Conservation (phyloP, 2,113 vertebrate genomes). For the Epinephelus moara region DNA sequence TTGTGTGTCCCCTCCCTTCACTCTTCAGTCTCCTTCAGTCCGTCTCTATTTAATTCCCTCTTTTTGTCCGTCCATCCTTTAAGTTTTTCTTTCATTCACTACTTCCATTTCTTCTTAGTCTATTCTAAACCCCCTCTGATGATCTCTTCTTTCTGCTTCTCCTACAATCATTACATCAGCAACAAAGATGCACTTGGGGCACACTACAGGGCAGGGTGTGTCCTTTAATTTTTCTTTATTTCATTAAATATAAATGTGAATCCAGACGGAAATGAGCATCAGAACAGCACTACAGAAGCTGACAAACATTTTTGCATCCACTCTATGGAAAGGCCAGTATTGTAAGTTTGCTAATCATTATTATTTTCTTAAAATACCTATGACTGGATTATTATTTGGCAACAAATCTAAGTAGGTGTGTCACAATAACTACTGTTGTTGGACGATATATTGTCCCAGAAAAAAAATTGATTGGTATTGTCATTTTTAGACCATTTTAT, state of each 20-base stretch:
- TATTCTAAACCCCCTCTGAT: background rate
- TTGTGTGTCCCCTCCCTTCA: constrained; percentile 3
- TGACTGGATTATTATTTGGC: background rate
- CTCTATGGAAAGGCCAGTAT: too few species aligned
- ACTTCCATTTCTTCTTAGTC: background rate
- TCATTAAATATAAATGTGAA: background rate
- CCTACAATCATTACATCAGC: background rate
- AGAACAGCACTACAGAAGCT: background rate
- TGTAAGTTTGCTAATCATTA: background rate
- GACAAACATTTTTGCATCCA: too few species aligned
- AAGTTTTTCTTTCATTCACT: background rate
- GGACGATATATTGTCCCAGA: too few species aligned
- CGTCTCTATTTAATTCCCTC: background rate
- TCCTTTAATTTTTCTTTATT: background rate
- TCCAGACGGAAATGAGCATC: background rate
- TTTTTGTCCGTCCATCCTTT: background rate
- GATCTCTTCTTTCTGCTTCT: background rate
- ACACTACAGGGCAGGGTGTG: background rate
- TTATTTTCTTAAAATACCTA: background rate
- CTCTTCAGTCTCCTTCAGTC: background rate
- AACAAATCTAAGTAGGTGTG: too few species aligned
- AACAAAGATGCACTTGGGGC: background rate
- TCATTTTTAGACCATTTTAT: too few species aligned
- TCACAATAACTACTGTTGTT: too few species aligned
- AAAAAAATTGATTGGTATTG: too few species aligned